Percentiles rank a stretch among this genome's conserved stretches.
Evolutionary conservation across 53 echinoderm and acorn worm species (phyloP).

Genomic region (Actinopyga echinites): DNA sequence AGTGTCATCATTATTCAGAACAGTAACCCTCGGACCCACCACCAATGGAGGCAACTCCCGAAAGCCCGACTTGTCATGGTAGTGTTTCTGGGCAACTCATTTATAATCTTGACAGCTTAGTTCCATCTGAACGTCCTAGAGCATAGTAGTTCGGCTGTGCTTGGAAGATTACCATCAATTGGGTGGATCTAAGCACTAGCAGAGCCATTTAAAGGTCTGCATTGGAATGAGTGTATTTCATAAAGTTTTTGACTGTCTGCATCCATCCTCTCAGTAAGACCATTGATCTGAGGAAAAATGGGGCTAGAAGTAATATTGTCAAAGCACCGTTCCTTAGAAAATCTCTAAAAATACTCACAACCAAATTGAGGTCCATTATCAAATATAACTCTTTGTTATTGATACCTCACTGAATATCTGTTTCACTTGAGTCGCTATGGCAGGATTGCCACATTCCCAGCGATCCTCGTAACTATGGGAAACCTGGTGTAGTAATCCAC

Average conservation of each 20-base stretch:
- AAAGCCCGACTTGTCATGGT: background rate
- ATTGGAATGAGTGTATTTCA: conserved; percentile 1
- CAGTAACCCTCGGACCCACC: background rate
- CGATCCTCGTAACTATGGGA: conserved; percentile 19
- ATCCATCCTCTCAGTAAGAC: conserved; percentile 24
- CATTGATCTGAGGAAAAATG: conserved; percentile 24
- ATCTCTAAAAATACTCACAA: background rate
- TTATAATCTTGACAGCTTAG: background rate
- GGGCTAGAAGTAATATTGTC: conserved; percentile 10
- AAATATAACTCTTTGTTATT: conserved; percentile 17
- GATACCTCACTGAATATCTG: conserved; percentile 18
- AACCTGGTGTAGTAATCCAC: conserved; percentile 26
- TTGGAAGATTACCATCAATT: background rate
- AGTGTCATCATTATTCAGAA: conserved; percentile 4
- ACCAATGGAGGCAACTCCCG: background rate
- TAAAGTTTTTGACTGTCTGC: conserved; percentile 9
- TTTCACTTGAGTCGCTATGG: background rate
- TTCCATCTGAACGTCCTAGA: background rate
- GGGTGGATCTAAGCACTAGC: background rate
- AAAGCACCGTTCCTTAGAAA: conserved; percentile 10
- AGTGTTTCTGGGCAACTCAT: background rate
- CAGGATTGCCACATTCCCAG: conserved; percentile 10
- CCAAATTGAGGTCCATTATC: conserved; percentile 21
- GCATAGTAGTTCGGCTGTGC: conserved; percentile 17
- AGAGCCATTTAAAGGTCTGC: conserved; percentile 17